Conservation (phyloP, 2,113 vertebrate genomes). For the Varanus salvator region DNA sequence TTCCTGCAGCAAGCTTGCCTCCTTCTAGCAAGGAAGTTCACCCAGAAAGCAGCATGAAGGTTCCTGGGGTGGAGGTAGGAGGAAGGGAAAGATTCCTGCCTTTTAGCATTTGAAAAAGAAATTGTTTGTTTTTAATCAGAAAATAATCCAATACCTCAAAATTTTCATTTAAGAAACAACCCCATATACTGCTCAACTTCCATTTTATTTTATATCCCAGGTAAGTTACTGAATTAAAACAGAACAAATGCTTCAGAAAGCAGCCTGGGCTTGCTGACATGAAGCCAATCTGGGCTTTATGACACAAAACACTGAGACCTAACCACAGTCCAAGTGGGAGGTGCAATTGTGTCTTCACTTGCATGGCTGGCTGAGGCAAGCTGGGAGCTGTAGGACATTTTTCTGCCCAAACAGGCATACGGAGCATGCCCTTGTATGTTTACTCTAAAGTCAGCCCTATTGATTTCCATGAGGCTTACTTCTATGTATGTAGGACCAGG, state of each 20-base stretch:
- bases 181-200: background rate
- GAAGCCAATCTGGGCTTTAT: background rate
- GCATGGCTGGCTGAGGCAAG: no score
- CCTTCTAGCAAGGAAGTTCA: background rate
- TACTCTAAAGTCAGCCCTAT: no score
- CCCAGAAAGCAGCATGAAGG: background rate
- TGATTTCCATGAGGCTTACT: no score
- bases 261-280: background rate
- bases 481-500: no score
- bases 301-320: background rate
- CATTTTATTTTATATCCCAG: background rate
- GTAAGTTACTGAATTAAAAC: background rate
- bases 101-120: background rate
- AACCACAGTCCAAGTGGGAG: background rate
- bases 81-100: background rate
- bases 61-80: background rate
- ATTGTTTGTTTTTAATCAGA: background rate
- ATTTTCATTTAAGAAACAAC: background rate
- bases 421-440: no score
- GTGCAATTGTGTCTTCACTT: background rate
- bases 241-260: background rate
- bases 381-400: no score
- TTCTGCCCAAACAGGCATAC: no score
- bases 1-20: background rate
- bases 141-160: background rate